These are phyloP conservation scores for Caenorhabditis japonica DNA, from an alignment of 2,888 invertebrate species.

Conservation along the genomic window DNA sequence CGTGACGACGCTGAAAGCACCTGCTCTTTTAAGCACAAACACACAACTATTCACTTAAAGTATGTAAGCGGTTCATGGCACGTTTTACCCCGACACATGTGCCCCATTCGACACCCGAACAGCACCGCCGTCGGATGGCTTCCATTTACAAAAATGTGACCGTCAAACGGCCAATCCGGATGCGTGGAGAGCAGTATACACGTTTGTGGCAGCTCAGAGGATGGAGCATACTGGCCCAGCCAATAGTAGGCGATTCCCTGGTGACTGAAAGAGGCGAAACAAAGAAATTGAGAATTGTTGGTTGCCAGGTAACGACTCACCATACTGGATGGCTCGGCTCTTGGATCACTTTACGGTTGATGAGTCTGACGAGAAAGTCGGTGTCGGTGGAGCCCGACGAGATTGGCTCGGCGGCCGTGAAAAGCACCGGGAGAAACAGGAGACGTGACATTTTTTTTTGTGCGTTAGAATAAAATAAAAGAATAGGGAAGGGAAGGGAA, in stretches of 20 bases:
- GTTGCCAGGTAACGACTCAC: constrained; percentile 11
- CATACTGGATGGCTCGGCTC: constrained; percentile 31
- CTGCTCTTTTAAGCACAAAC: too few relatives aligned
- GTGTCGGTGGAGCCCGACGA: constrained; percentile 1
- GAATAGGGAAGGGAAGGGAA: too few relatives aligned
- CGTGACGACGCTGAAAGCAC: constrained; percentile 31
- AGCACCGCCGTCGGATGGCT: constrained; percentile 11
- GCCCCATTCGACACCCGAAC: constrained; percentile 17
- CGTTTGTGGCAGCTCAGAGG: constrained; percentile 21
- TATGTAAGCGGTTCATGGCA: constrained; percentile 14
- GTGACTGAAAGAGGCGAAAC: constrained; percentile 7
- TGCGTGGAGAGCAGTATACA: constrained; percentile 27
- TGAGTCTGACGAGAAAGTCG: constrained; percentile 2
- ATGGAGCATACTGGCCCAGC: constrained; percentile 16
- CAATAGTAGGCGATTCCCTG: constrained; percentile 33
- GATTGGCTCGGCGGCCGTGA: not conserved
- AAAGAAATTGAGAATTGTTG: not conserved
- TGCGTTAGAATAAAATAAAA: not conserved
- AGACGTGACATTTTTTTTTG: not conserved
- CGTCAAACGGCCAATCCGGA: constrained; percentile 36
- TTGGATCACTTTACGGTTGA: constrained; percentile 29
- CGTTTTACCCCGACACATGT: constrained; percentile 1
- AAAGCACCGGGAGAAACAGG: not conserved
- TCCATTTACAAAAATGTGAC: constrained; percentile 22
- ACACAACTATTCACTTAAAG: constrained; percentile 33